phyloP scores from a whole-genome alignment of 2,797 vertebrate species.

The Mallotus villosus region DNA sequence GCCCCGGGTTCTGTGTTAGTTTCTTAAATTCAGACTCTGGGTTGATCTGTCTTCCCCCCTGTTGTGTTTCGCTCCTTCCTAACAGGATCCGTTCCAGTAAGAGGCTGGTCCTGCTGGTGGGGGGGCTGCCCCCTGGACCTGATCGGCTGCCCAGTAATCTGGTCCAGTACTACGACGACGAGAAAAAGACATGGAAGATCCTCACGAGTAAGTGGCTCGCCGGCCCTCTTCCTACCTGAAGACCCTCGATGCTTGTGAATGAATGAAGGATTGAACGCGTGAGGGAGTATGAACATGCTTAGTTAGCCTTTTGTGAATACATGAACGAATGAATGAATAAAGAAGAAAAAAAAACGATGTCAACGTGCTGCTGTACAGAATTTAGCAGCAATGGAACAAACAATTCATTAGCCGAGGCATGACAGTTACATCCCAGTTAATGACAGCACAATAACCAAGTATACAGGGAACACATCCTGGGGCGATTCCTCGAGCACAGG shows the following conservation, averaged over 20 bases:
- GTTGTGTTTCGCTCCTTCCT: conserved; percentile 49
- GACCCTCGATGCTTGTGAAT: neutral
- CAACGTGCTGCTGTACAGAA: neutral
- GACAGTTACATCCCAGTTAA: conserved; percentile 15
- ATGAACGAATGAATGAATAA: neutral
- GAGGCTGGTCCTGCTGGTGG: conserved; percentile 96
- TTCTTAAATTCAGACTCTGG: neutral
- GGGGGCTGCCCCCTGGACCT: conserved; percentile 97
- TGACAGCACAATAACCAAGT: neutral
- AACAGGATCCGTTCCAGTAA: conserved; percentile 99
- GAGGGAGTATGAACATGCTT: neutral
- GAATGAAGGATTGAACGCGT: neutral
- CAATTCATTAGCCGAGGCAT: conserved; percentile 40
- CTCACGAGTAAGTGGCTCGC: conserved; percentile 90
- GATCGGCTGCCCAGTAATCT: conserved; percentile 99
- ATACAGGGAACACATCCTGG: conserved; percentile 57
- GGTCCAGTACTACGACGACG: conserved; percentile 98
- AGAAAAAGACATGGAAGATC: conserved; percentile 99
- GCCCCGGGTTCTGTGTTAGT: neutral
- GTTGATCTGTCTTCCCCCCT: conserved; percentile 22
- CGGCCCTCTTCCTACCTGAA: conserved; percentile 14
- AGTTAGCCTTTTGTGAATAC: neutral
- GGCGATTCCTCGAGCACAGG: conserved; percentile 69
- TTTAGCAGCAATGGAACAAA: neutral
- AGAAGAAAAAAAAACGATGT: neutral